Percentiles rank a stretch among this genome's conserved stretches.
Evolutionary conservation across 2,113 vertebrate species (phyloP).

Genomic region (Pyrgilauda ruficollis): DNA sequence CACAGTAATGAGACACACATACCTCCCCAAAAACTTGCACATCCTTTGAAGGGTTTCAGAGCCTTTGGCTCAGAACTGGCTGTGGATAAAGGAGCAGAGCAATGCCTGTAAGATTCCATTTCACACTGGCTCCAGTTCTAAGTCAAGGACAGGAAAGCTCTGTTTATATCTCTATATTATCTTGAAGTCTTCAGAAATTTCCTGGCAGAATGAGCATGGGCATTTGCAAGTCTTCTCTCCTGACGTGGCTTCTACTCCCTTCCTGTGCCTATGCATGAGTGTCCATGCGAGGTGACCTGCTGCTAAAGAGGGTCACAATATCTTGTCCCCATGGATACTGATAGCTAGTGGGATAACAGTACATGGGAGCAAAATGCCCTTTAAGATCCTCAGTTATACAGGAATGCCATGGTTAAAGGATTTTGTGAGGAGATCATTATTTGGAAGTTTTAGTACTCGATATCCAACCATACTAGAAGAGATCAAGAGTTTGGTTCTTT

Average conservation of each 20-base stretch:
- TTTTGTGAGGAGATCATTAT: background rate
- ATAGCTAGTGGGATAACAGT: background rate
- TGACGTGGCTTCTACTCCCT: background rate
- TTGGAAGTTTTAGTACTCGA: background rate
- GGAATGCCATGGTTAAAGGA: background rate
- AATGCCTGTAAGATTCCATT: background rate
- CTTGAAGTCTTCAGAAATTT: background rate
- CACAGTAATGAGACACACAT: background rate
- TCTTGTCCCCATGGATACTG: background rate
- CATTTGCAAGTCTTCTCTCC: background rate
- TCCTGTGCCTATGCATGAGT: background rate
- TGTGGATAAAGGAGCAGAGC: background rate
- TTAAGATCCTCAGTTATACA: background rate
- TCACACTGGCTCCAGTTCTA: background rate
- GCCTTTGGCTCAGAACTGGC: background rate
- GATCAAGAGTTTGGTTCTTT: background rate
- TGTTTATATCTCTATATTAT: background rate
- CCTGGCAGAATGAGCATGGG: rapidly evolving
- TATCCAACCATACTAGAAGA: background rate
- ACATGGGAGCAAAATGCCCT: background rate
- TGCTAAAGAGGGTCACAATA: background rate
- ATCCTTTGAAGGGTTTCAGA: background rate
- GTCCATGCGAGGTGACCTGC: background rate
- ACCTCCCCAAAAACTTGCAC: background rate
- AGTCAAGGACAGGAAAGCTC: background rate